A percentile compares a stretch with the other conserved stretches of the same genome.
These are phyloP conservation scores for Palaemon carinicauda DNA, from an alignment of 1,140 invertebrate species.

Conservation along the genomic window DNA sequence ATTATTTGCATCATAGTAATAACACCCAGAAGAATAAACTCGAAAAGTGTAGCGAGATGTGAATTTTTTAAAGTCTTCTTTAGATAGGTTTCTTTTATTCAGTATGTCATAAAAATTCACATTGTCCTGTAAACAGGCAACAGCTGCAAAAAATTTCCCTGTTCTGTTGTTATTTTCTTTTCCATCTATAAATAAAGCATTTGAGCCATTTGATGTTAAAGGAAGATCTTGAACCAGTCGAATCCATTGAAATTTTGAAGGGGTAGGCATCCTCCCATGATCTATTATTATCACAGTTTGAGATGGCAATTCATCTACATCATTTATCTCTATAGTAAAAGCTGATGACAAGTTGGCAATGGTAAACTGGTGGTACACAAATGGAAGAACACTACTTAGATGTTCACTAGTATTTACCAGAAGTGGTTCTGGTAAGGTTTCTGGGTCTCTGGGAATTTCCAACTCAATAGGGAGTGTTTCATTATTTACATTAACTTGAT, in stretches of 20 bases:
- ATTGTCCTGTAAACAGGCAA: background rate
- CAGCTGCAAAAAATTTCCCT: conserved; percentile 2
- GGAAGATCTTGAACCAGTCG: background rate
- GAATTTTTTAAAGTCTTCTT: background rate
- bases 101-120: background rate
- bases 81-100: background rate
- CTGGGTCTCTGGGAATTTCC: background rate
- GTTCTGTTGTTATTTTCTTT: conserved; percentile 25
- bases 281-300: conserved; percentile 16
- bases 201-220: background rate
- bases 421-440: background rate
- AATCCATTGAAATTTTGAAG: background rate
- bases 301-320: background rate
- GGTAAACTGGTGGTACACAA: conserved; percentile 26
- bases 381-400: background rate
- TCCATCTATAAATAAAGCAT: background rate
- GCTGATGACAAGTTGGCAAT: background rate
- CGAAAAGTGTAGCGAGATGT: background rate
- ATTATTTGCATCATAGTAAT: background rate
- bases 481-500: background rate
- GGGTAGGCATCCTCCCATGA: conserved; percentile 20
- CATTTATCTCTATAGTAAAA: conserved; percentile 6
- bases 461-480: background rate
- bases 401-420: background rate
- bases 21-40: conserved; percentile 29